Evolutionary conservation across 2,888 invertebrate genomes (phyloP), one percentile per base, ranked within the genome.

Genomic region (Esperia sulphurella): DNA sequence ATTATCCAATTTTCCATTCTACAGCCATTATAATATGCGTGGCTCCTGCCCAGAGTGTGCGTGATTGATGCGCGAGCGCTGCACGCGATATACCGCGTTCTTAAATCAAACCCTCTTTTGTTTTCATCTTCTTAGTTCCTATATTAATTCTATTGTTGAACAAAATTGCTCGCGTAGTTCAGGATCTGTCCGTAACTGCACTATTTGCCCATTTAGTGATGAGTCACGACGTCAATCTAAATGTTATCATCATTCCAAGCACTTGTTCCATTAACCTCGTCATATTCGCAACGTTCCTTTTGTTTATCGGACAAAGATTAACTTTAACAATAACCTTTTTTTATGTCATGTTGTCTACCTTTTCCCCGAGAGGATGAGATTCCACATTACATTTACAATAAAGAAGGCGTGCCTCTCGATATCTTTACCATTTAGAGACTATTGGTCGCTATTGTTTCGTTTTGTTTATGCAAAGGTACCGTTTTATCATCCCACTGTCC

Each of bases 1-100:
- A 78, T 82, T 82, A 84, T 84, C 80, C 76, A 83, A 83, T 84
- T 82, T 83, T 71, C 72, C 62, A 68, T 74, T 77, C 66, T 63
- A 65, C 58, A 57, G 70, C 62, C 59, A 79, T 77, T 73, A 79
- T n/a, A n/a, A n/a, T 71, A 59, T 65, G 71, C 71, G 67, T 68
- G 70, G 66, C 66, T 70, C 58, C 67, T 68, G 62, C 53, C 60
- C 53, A 55, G 54, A 53, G 65, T 59, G 61, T 71, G 74, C 70
- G 74, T 78, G 81, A 71, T 72, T 37, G 49, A 51, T 59, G 64
- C 56, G 58, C 57, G 38, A 56, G 53, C 63, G 49, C 58, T 56
- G 55, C 84, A 84, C 82, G 79, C 83, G 67, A 83, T 72, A n/a
- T 51, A 14, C 39, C 30, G 13, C 10, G 37, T 43, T 46, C 38